Evolutionary conservation across 1,140 invertebrate species (phyloP).

Genomic region (Halyomorpha halys): DNA sequence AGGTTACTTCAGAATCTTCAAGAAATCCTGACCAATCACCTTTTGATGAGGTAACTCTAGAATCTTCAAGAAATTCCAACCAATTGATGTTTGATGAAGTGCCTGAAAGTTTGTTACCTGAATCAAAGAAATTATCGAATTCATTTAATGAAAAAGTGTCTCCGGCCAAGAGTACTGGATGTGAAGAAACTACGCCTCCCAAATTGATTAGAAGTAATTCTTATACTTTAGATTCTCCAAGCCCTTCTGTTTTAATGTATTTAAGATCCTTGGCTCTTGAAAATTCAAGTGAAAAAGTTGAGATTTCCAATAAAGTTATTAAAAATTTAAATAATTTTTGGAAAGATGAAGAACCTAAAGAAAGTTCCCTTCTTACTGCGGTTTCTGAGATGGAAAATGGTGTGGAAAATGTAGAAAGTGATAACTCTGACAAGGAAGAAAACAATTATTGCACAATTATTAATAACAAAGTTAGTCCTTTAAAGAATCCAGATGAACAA

Average conservation of each 20-base stretch:
- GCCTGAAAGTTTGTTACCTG: no score
- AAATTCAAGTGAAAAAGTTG: background rate
- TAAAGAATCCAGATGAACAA: background rate
- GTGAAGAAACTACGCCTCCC: background rate
- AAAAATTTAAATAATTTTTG: slow-evolving; percentile 8
- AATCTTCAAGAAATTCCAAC: no score
- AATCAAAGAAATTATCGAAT: no score
- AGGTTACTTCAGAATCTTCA: no score
- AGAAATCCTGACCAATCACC: no score
- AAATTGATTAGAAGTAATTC: slow-evolving; percentile 21
- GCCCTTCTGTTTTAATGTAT: slow-evolving; percentile 19
- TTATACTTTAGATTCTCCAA: slow-evolving; percentile 23
- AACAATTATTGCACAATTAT: background rate
- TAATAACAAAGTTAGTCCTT: background rate
- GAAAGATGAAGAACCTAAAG: background rate
- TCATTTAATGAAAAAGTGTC: no score
- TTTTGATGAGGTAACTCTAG: no score
- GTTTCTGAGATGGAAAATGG: background rate
- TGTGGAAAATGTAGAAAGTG: background rate
- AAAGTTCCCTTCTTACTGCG: background rate
- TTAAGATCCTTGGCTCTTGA: slow-evolving; percentile 9
- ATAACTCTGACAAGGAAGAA: background rate
- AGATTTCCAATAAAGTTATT: background rate
- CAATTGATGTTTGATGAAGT: no score
- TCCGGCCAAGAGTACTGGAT: no score